A percentile compares a stretch with the other conserved stretches of the same genome.
Evolutionary conservation across 2,888 invertebrate genomes (phyloP).

Genomic region (Podabrus alpinus): DNA sequence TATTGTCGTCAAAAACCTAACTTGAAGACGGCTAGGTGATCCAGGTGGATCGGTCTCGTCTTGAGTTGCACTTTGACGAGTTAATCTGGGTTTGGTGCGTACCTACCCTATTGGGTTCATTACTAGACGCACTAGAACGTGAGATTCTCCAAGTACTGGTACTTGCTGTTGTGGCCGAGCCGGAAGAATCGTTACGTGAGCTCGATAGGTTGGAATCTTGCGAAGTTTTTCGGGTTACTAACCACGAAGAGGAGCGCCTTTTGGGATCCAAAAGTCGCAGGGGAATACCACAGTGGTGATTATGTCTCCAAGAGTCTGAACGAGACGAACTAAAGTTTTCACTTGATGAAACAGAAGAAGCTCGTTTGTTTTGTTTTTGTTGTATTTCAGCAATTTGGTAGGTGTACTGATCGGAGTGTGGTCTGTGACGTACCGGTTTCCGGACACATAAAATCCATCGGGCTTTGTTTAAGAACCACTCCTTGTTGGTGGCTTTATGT

Average conservation of each 20-base stretch:
- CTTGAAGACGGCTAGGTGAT: conserved; percentile 59
- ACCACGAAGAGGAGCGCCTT: conserved; percentile 84
- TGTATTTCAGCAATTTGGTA: conserved; percentile 77
- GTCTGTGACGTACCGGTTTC: conserved; percentile 51
- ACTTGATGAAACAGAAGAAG: conserved; percentile 83
- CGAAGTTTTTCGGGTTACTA: conserved; percentile 88
- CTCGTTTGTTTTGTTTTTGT: conserved; percentile 75
- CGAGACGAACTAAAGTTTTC: conserved; percentile 89
- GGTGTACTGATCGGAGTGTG: conserved; percentile 69
- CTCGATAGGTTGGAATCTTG: conserved; percentile 91
- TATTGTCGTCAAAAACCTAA: conserved; percentile 71
- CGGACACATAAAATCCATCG: conserved; percentile 58
- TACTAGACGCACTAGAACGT: conserved; percentile 77
- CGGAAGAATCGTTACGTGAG: conserved; percentile 89
- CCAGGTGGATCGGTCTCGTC: conserved; percentile 71
- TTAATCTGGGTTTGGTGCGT: conserved; percentile 72
- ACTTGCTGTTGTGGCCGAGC: conserved; percentile 85
- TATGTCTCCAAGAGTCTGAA: conserved; percentile 85
- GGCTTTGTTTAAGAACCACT: conserved; percentile 55
- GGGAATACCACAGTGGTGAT: conserved; percentile 77
- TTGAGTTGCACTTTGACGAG: conserved; percentile 79
- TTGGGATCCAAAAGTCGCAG: conserved; percentile 74
- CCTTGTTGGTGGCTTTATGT: conserved; percentile 49
- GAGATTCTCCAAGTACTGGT: conserved; percentile 90
- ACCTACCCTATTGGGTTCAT: conserved; percentile 37